phyloP scores from a whole-genome alignment of 1,140 invertebrate species.

The Acromyrmex charruanus region DNA sequence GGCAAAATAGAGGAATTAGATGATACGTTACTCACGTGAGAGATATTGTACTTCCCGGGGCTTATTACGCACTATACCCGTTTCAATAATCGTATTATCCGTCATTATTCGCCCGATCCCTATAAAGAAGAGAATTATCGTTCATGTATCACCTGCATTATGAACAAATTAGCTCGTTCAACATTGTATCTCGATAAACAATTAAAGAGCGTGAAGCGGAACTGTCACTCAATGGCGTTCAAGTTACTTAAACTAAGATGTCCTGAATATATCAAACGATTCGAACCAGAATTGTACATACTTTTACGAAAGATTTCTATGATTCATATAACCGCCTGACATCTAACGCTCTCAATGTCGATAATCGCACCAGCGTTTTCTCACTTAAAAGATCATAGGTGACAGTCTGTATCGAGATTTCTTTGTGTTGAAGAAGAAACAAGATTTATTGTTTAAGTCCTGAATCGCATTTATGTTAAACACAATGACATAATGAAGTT shows the following conservation, averaged over 20 bases:
- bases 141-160: slow-evolving; percentile 69
- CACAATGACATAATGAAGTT: slow-evolving; percentile 12
- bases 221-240: slow-evolving; percentile 66
- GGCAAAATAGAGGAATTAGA: slow-evolving; percentile 96
- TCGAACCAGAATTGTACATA: slow-evolving; percentile 56
- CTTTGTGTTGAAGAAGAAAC: neutral
- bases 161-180: slow-evolving; percentile 64
- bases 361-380: neutral
- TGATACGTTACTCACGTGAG: slow-evolving; percentile 94
- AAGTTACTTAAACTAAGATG: slow-evolving; percentile 71
- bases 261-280: slow-evolving; percentile 52
- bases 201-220: slow-evolving; percentile 71
- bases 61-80: slow-evolving; percentile 68
- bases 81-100: slow-evolving; percentile 62
- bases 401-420: slow-evolving; percentile 1
- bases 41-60: slow-evolving; percentile 78
- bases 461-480: neutral
- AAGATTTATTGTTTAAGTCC: slow-evolving; percentile 35
- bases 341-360: slow-evolving; percentile 9
- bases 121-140: slow-evolving; percentile 60
- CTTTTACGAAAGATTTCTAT: slow-evolving; percentile 45
- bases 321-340: slow-evolving; percentile 30
- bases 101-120: slow-evolving; percentile 58
- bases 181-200: slow-evolving; percentile 73
- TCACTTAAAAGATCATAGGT: slow-evolving; percentile 6